Percentiles rank a stretch among this genome's conserved stretches.
Conservation (phyloP, 2,888 invertebrate genomes). For the Philereme transversata region DNA sequence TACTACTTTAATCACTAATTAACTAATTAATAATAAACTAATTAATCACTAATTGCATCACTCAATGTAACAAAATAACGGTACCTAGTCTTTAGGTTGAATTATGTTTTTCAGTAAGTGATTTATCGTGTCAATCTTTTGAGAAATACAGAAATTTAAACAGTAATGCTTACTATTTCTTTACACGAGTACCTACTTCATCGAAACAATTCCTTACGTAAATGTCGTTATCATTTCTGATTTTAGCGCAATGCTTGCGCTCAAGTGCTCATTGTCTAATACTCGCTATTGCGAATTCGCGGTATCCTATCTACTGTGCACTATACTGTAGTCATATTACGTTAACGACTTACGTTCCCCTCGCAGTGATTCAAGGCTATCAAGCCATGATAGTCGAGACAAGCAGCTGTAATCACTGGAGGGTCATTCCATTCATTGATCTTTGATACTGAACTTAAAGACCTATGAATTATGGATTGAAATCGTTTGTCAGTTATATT, state of each 20-base stretch:
- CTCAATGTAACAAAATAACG: no score
- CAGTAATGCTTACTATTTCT: no score
- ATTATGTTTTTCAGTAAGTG: no score
- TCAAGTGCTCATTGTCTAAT: slow-evolving; percentile 7
- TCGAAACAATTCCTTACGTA: not conserved
- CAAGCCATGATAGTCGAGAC: slow-evolving; percentile 22
- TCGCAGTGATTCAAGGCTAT: slow-evolving; percentile 34
- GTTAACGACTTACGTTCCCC: slow-evolving; percentile 18
- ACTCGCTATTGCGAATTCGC: slow-evolving; percentile 6
- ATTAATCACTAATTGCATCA: no score
- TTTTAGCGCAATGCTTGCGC: slow-evolving; percentile 10
- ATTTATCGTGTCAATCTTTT: no score
- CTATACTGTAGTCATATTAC: slow-evolving; percentile 19
- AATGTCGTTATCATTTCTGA: not conserved
- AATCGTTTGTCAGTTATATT: no score
- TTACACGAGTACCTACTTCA: no score
- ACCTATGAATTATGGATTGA: no score
- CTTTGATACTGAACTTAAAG: not conserved
- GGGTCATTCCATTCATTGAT: slow-evolving; percentile 6
- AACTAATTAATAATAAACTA: no score
- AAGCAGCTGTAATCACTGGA: not conserved
- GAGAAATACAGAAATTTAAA: no score
- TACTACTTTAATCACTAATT: no score
- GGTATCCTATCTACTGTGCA: slow-evolving; percentile 8
- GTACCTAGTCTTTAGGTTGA: no score